Percentiles rank a stretch among this genome's conserved stretches.
These are phyloP conservation scores for Electrophaes corylata DNA, from an alignment of 2,888 invertebrate species.

Conservation along the genomic window DNA sequence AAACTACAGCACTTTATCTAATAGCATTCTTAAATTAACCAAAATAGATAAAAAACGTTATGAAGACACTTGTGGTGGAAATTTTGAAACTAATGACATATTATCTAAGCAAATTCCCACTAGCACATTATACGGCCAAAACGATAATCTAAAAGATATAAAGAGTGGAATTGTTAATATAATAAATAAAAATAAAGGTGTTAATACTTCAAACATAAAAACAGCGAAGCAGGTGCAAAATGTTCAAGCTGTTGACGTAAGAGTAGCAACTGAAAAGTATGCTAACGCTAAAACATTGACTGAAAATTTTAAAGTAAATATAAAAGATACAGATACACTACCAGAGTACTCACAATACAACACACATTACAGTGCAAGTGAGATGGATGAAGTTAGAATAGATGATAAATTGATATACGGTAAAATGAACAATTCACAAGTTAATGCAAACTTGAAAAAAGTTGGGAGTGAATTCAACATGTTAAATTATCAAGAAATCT, in stretches of 20 bases:
- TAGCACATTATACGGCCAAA: neutral
- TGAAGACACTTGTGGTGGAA: neutral
- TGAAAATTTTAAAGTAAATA: neutral
- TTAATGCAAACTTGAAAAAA: neutral
- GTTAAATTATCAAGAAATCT: slow-evolving; percentile 1
- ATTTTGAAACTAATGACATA: neutral
- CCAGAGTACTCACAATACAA: slow-evolving; percentile 44
- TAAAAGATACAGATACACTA: slow-evolving; percentile 44
- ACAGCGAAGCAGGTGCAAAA: neutral
- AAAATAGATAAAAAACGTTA: neutral
- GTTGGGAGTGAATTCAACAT: neutral
- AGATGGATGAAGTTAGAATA: slow-evolving; percentile 43
- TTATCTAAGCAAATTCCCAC: neutral
- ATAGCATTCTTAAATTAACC: neutral
- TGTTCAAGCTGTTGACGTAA: neutral
- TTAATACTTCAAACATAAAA: slow-evolving; percentile 11
- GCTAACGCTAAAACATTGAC: neutral
- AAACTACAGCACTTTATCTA: neutral
- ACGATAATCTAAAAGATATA: neutral
- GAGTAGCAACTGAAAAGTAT: neutral
- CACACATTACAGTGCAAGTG: slow-evolving; percentile 59
- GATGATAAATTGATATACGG: slow-evolving; percentile 46
- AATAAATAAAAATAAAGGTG: slow-evolving; percentile 15
- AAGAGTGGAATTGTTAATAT: neutral
- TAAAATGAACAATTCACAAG: slow-evolving; percentile 7